Evolutionary conservation across 2,797 vertebrate genomes (phyloP), one percentile per base, ranked within the genome.

Genomic region (Limosa lapponica): DNA sequence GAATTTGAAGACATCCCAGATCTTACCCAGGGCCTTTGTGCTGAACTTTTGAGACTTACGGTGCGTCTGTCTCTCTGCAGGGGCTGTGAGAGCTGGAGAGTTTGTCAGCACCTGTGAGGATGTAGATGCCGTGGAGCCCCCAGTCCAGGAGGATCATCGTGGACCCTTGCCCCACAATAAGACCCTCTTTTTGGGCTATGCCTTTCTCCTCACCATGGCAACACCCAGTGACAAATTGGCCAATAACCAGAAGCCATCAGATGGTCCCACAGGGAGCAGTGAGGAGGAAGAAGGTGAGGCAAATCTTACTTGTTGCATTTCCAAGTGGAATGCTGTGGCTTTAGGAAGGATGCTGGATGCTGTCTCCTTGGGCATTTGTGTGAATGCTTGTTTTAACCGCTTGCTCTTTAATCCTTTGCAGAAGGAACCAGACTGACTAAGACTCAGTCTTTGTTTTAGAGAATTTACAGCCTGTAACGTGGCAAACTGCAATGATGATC

Each of bases 101-200:
- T 93, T 95, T 91, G 64, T 98, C 97, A 93, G 98, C 97, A 98
- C 98, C 30, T 99, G 98, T 14, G 99, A 99, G 92, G 98, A 98
- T 49, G 98, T 97, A 48, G 98, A 98, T 2, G 98, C 98, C 59
- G 71, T 74, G 49, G 98, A 97, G 73, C 92, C 98, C 2, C 59
- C 94, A 18, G 96, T 98, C 22, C 72, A 98, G 64, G 96, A 98
- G 11, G 98, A 98, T 10, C 98, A 97, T 13, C 99, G 98, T 28
- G 99, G 99, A 4, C 99, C 99, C 13, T 96, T 99, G 89, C 99
- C 99, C 20, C 98, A 98, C 69, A 99, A 98, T 94, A 93, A 98
- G 28, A 98, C 99, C 8, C 99, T 99, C 54, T 99, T 99, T 91
- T 97, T 99, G 98, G 99, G 99, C 78, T 99, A 99, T 37, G 99